These are phyloP conservation scores for Acomys russatus DNA, from an alignment of 2,797 vertebrate genomes.

Conservation along the genomic window DNA sequence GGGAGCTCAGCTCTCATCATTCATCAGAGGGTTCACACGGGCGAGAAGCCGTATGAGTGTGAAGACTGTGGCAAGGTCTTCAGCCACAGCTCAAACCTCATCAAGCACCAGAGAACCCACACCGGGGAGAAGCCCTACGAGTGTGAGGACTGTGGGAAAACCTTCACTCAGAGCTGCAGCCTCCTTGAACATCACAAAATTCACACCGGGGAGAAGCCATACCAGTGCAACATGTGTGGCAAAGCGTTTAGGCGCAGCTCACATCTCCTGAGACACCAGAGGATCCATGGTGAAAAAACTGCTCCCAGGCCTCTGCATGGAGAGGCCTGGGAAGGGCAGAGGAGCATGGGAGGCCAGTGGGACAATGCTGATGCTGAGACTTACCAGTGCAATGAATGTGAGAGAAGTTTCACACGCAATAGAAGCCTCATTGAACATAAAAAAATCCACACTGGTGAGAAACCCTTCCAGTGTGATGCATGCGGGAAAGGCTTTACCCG, in stretches of 20 bases:
- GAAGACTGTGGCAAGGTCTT: constrained; percentile 78
- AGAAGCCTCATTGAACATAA: constrained; percentile 74
- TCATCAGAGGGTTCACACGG: constrained; percentile 80
- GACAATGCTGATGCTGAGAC: neutral
- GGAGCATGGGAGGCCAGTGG: neutral
- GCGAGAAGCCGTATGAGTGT: constrained; percentile 75
- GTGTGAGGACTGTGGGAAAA: constrained; percentile 80
- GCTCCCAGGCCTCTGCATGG: neutral
- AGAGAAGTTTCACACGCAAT: constrained; percentile 66
- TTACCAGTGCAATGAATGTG: constrained; percentile 68
- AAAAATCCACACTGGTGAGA: constrained; percentile 79
- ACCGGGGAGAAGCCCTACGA: constrained; percentile 79
- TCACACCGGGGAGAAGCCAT: constrained; percentile 81
- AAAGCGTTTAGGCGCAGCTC: constrained; percentile 79
- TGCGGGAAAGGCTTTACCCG: constrained; percentile 80
- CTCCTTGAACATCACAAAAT: constrained; percentile 82
- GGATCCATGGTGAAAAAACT: constrained; percentile 36
- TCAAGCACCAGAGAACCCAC: constrained; percentile 82
- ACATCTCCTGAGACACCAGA: constrained; percentile 76
- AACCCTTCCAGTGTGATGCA: constrained; percentile 70
- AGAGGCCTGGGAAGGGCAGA: neutral
- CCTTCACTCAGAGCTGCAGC: constrained; percentile 82
- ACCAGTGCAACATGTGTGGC: constrained; percentile 59
- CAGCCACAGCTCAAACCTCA: constrained; percentile 77
- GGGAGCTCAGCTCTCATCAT: constrained; percentile 72